phyloP scores from a whole-genome alignment of 2,797 vertebrate genomes.

The Bufotes viridis region DNA sequence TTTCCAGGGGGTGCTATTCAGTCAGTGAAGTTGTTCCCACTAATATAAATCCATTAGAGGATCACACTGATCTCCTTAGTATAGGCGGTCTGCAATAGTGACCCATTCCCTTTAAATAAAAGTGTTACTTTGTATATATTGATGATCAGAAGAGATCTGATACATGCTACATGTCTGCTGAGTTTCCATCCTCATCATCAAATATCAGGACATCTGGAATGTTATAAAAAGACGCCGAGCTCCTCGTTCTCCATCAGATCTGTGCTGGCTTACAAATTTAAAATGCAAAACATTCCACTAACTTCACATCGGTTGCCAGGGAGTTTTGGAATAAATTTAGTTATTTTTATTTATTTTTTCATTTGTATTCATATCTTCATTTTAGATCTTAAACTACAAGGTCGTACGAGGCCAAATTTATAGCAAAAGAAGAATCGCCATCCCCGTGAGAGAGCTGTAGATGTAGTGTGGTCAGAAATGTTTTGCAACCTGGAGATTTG shows the following conservation, averaged over 20 bases:
- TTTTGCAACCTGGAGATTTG: background rate
- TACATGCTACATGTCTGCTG: constrained; percentile 56
- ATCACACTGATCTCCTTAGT: background rate
- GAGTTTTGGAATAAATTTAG: constrained; percentile 5
- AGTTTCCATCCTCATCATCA: constrained; percentile 73
- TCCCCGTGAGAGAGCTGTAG: background rate
- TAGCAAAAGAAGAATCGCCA: background rate
- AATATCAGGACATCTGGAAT: constrained; percentile 72
- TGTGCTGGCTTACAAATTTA: constrained; percentile 3
- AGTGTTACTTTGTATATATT: background rate
- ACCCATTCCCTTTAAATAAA: background rate
- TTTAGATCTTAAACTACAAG: background rate
- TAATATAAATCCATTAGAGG: background rate
- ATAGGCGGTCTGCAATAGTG: background rate
- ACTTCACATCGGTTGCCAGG: constrained; percentile 25
- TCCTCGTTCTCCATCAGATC: constrained; percentile 9
- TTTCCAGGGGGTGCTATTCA: background rate
- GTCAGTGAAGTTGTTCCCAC: background rate
- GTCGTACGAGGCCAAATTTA: background rate
- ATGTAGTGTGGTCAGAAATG: background rate
- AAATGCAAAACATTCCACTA: constrained; percentile 28
- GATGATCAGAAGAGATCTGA: background rate
- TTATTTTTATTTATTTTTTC: background rate
- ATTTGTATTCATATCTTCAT: background rate
- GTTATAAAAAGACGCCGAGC: constrained; percentile 64